Base-by-base conservation (phyloP, 2,888 invertebrate species). In the Dynastes maya region DNA sequence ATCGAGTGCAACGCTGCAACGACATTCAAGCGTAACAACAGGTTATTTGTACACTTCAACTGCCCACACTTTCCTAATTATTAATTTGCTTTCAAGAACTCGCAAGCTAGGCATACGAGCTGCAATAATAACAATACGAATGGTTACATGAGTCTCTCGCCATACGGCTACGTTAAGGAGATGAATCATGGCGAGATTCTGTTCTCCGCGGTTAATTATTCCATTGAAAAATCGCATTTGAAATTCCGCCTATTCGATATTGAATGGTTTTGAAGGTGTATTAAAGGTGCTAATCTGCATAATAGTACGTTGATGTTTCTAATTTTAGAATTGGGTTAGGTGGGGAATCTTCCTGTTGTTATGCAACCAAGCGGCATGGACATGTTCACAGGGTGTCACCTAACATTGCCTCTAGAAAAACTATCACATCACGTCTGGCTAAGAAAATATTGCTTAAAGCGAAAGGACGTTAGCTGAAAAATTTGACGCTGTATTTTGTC, bases 11-110 rank as follows among this genome's bases (percentile, higher is more conserved):
- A 22, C 5, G 22, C 22, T 8, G 8, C 22, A 8, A 22, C 53
- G 22, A 71, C 71, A 49, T 71, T 78, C 78, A 72, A 78, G 71
- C 71, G 78, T 77, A 80, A 79, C 80, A 80, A 58, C 55, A 8
- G 76, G 80, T 81, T 80, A 82, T 82, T 82, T 81, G 81, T 82
- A 82, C 78, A 82, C 82, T 80, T 81, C 79, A 79, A 76, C 76
- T 81, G 80, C 82, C 81, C 77, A 82, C 81, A 79, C 71, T 58
- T 80, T 78, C 78, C 22, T 58, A 58, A 58, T 79, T 79, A 82
- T 82, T 80, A 81, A 81, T 81, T 82, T 81, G 75, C 80, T 79
- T 80, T 78, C 45, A 8, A 45, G 45, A 45, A 22, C 22, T 16
- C 22, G 16, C 22, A 2, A 22, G 22, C 8, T 22, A 58, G 16